Percentiles rank a stretch among this genome's conserved stretches.
Conservation (phyloP, 2,113 vertebrate species). For the Zingel zingel region DNA sequence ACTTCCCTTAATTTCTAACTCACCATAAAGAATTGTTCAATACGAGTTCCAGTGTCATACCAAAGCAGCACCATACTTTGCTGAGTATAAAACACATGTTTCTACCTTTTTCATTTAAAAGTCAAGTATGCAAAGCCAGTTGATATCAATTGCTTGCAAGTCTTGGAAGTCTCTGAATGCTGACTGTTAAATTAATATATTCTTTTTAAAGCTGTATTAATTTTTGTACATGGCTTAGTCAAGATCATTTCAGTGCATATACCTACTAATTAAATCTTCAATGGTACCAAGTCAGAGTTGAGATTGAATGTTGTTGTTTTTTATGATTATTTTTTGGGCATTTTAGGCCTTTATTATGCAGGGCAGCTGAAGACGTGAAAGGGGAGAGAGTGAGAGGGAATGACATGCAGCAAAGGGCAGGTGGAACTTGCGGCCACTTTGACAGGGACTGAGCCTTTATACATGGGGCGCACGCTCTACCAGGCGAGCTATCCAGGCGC, state of each 20-base stretch:
- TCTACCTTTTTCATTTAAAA: background rate
- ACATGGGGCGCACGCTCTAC: no score
- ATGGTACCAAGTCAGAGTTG: no score
- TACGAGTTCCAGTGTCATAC: background rate
- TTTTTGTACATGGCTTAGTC: background rate
- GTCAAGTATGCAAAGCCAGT: background rate
- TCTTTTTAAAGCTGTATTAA: background rate
- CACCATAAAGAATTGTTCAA: background rate
- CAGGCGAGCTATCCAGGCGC: no score
- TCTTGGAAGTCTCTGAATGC: background rate
- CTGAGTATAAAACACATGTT: background rate
- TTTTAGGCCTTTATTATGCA: no score
- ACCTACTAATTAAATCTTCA: background rate
- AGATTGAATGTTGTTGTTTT: no score
- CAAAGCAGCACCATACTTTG: background rate
- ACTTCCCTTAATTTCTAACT: background rate
- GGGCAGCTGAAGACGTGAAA: no score
- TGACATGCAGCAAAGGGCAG: no score
- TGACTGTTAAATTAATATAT: background rate
- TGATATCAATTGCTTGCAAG: background rate
- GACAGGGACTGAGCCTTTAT: no score
- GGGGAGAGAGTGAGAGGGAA: no score
- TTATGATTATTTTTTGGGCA: no score
- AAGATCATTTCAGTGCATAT: background rate
- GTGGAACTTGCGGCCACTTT: no score